These are phyloP conservation scores for Polypedilum pembai DNA, from an alignment of 1,140 invertebrate genomes.

Conservation along the genomic window DNA sequence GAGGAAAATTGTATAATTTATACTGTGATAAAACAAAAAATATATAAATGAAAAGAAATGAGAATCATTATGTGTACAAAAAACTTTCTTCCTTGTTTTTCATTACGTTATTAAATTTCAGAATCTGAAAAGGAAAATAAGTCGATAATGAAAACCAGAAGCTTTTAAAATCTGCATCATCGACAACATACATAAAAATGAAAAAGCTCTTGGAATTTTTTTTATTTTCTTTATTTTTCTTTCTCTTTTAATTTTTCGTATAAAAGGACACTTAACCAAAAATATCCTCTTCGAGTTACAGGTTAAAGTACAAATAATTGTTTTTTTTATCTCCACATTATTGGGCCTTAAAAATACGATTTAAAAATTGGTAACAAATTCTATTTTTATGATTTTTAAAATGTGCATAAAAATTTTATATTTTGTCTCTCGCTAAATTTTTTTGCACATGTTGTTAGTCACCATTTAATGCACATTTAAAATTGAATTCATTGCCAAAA, in stretches of 20 bases:
- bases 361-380: constrained; percentile 10
- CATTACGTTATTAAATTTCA: neutral
- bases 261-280: constrained; percentile 28
- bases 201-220: neutral
- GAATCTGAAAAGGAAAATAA: neutral
- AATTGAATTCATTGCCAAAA: constrained; percentile 4
- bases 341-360: neutral
- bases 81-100: neutral
- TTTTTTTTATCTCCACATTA: constrained; percentile 1
- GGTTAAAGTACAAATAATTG: constrained; percentile 26
- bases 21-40: constrained; percentile 11
- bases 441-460: constrained; percentile 11
- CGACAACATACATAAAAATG: neutral
- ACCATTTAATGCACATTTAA: neutral
- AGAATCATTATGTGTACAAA: constrained; percentile 12
- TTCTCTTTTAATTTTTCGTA: constrained; percentile 20
- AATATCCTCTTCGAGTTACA: constrained; percentile 26
- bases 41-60: constrained; percentile 14
- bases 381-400: neutral
- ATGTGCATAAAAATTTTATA: neutral
- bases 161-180: neutral
- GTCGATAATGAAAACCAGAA: neutral
- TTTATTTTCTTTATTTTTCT: constrained; percentile 23
- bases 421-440: neutral
- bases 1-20: neutral